Evolutionary conservation across 2,797 vertebrate species (phyloP).

Genomic region (Arnoldichthys spilopterus): DNA sequence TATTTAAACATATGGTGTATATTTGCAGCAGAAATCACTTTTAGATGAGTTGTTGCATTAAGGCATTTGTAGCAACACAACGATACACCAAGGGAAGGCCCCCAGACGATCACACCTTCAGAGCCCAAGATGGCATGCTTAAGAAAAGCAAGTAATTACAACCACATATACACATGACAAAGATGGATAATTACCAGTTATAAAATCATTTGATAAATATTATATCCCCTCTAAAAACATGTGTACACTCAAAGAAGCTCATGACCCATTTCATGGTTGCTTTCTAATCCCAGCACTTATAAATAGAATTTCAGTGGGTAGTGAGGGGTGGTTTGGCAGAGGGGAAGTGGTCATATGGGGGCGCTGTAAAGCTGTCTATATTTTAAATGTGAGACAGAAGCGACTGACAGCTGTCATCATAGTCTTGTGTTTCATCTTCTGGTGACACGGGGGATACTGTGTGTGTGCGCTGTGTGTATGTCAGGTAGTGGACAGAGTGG

Average conservation of each 20-base stretch:
- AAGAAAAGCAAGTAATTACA: neutral
- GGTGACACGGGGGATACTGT: neutral
- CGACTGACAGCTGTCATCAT: conserved; percentile 32
- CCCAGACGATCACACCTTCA: too few relatives aligned
- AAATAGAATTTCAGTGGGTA: neutral
- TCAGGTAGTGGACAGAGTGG: conserved; percentile 52
- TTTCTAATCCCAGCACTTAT: neutral
- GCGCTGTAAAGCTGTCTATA: conserved; percentile 36
- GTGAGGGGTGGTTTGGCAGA: neutral
- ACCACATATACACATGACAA: neutral
- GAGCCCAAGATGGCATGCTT: too few relatives aligned
- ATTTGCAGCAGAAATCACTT: neutral
- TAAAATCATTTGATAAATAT: too few relatives aligned
- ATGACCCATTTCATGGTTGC: neutral
- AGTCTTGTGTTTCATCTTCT: neutral
- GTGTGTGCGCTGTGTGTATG: neutral
- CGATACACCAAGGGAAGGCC: too few relatives aligned
- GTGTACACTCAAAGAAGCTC: too few relatives aligned
- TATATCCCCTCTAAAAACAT: too few relatives aligned
- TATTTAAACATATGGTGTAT: neutral
- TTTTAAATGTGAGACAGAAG: conserved; percentile 2
- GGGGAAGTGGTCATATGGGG: conserved; percentile 48
- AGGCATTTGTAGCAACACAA: too few relatives aligned
- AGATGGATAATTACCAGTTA: neutral
- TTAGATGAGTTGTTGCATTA: neutral